Percentiles rank a stretch among this genome's conserved stretches.
Conservation (phyloP, 2,888 invertebrate genomes). For the Rhogogaster chlorosoma region DNA sequence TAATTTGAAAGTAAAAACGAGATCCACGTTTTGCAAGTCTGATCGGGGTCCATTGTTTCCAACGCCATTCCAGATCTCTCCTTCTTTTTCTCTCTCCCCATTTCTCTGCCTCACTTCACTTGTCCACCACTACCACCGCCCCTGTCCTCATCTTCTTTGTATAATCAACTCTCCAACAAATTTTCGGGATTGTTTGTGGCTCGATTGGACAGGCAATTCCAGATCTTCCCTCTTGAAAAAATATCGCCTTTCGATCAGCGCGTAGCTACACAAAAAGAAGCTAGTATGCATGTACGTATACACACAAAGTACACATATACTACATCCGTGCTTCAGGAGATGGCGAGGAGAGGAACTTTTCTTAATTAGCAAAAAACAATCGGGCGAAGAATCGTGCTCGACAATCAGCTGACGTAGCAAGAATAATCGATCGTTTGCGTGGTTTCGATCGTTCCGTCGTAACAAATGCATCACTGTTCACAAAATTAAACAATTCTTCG, state of each 20-base stretch:
- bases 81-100: constrained; percentile 58
- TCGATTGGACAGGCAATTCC: constrained; percentile 77
- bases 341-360: neutral
- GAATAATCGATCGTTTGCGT: neutral
- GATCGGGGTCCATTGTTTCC: constrained; percentile 74
- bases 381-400: neutral
- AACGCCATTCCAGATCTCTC: constrained; percentile 58
- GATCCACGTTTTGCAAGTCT: constrained; percentile 75
- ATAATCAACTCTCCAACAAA: constrained; percentile 77
- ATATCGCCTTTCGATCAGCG: neutral
- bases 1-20: constrained; percentile 76
- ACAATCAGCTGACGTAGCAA: neutral
- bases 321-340: neutral
- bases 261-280: neutral
- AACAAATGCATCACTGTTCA: constrained; percentile 32
- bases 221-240: constrained; percentile 55
- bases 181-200: constrained; percentile 77
- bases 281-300: too few relatives aligned
- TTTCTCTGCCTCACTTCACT: constrained; percentile 53
- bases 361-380: constrained; percentile 26
- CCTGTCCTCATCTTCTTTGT: constrained; percentile 68
- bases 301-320: neutral
- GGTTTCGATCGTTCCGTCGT: neutral
- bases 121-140: constrained; percentile 55
- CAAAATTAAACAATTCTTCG: constrained; percentile 50